Evolutionary conservation across 2,888 invertebrate species (phyloP), one percentile per base, ranked within the genome.

Genomic region (Dicranocentrus wangi): DNA sequence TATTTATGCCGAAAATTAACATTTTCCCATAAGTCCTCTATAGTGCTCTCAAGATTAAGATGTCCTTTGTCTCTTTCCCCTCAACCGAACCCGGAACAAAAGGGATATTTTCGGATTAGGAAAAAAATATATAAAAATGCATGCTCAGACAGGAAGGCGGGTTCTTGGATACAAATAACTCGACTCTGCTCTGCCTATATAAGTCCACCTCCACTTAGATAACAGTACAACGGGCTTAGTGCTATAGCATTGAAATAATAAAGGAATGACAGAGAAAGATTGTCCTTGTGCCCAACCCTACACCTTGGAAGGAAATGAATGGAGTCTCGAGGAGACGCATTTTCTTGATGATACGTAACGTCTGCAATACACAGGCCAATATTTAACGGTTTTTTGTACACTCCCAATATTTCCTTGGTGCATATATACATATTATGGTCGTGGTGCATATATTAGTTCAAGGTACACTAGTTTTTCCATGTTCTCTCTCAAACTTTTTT

Each of bases 221-320:
- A n/a, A n/a, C n/a, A n/a, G n/a, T n/a, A n/a, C n/a, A n/a, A n/a
- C n/a, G n/a, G n/a, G n/a, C n/a, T n/a, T n/a, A n/a, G n/a, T n/a
- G n/a, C n/a, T n/a, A n/a, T n/a, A n/a, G n/a, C n/a, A n/a, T n/a
- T 71, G 66, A 72, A 78, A 71, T 79, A 73, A 69, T 73, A 53
- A 69, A 80, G 63, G 61, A 78, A 76, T 81, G 85, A 86, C 86
- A 86, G 83, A 85, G 85, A 86, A 75, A 79, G 83, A 86, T 86
- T 85, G 83, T 83, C 78, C 75, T 77, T 63, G 55, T 42, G 55
- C 73, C 60, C 60, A 53, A 61, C 71, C 69, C 69, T 27, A 23
- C 55, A 32, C n/a, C 23, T 42, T 68, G 51, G 63, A 65, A 19
- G n/a, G 42, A 78, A 68, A 68, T 68, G 58, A 77, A 71, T 77